Conservation (phyloP, 2,888 invertebrate genomes). For the Drosophila koepferae region DNA sequence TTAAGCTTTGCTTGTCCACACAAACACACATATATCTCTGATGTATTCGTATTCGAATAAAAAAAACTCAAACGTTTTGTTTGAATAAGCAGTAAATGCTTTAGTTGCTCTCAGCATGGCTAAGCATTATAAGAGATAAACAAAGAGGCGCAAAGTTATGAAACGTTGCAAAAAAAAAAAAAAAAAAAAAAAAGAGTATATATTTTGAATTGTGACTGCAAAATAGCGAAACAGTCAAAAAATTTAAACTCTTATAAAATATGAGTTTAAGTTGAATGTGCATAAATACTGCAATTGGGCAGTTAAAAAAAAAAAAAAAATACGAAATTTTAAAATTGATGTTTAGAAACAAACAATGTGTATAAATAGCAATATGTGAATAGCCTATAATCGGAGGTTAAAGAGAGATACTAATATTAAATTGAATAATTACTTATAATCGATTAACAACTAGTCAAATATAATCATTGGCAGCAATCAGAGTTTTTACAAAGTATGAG, state of each 20-base stretch:
- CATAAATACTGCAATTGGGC: no score
- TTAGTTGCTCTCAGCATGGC: slow-evolving; percentile 29
- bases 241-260: background rate
- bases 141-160: slow-evolving; percentile 14
- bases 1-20: slow-evolving; percentile 63
- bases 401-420: no score
- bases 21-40: slow-evolving; percentile 3
- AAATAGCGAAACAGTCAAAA: background rate
- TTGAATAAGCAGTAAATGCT: slow-evolving; percentile 59
- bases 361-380: no score
- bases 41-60: background rate
- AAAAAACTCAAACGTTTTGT: slow-evolving; percentile 35
- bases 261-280: background rate
- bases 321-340: no score
- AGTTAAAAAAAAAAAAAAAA: no score
- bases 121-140: slow-evolving; percentile 40
- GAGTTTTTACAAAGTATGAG: no score
- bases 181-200: no score
- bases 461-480: no score
- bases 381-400: no score
- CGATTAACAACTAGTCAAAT: no score
- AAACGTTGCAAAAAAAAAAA: slow-evolving; percentile 1
- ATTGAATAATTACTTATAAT: no score
- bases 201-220: background rate
- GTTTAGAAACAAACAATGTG: no score